phyloP scores from a whole-genome alignment of 2,113 vertebrate species.

The Parotia lawesii region DNA sequence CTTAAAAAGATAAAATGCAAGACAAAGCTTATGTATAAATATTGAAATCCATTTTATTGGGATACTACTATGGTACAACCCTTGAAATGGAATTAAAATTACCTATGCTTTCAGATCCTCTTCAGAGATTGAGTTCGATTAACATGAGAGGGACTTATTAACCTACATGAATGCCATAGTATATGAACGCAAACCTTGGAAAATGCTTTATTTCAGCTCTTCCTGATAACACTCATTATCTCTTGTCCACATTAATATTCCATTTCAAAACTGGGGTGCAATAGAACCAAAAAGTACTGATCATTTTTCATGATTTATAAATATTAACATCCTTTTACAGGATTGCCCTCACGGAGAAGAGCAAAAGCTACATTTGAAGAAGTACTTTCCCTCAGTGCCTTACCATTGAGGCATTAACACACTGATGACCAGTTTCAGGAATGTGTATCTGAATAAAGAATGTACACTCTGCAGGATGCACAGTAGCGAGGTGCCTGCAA shows the following conservation, averaged over 20 bases:
- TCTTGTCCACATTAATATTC: background rate
- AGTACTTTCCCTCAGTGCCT: background rate
- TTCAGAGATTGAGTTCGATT: background rate
- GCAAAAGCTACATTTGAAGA: background rate
- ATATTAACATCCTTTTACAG: background rate
- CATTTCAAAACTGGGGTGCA: background rate
- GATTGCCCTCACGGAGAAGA: background rate
- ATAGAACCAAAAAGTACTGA: background rate
- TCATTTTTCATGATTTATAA: background rate
- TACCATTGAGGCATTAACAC: background rate
- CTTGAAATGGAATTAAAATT: conserved; percentile 9
- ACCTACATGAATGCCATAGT: background rate
- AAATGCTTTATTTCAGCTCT: background rate
- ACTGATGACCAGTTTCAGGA: background rate
- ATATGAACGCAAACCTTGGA: background rate
- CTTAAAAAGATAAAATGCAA: conserved; percentile 22
- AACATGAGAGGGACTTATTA: background rate
- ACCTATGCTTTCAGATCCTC: background rate
- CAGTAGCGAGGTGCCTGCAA: background rate
- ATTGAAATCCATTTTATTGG: background rate
- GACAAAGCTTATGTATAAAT: background rate
- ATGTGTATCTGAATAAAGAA: background rate
- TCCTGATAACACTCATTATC: background rate
- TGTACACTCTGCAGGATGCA: background rate
- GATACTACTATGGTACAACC: background rate